Evolutionary conservation across 2,113 vertebrate species (phyloP), one percentile per base, ranked within the genome.

Genomic region (Salvelinus sp.): DNA sequence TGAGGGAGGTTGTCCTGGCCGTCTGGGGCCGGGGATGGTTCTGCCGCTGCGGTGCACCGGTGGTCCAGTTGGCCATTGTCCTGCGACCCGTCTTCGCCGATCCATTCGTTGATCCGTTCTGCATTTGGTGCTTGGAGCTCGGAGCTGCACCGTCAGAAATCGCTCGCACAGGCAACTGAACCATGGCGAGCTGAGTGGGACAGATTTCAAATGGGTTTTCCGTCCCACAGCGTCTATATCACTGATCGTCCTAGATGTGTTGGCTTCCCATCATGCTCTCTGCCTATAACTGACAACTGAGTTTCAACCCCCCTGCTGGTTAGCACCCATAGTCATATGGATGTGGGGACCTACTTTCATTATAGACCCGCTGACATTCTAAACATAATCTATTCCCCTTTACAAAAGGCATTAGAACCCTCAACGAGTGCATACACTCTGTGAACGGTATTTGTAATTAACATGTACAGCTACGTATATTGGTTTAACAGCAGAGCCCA

Each of bases 151-250:
- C 79, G 3, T 89, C 67, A 71, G 83, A 85, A 81, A 91, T 83
- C 69, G 83, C 58, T n/a, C 58, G 83, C 33, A 85, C 86, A 9
- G 81, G 87, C 82, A 93, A 92, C 79, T 93, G 88, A 84, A 93
- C 90, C 91, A 93, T 91, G 83, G 83, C 88, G 90, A 79, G 75
- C 80, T 75, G 79, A 68, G 81, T 47, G 70, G 70, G 75, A 71
- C 79, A 71, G 82, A 83, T 89, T 85, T 83, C 68, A 73, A 66
- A 83, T 10, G 81, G 70, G 16, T 69, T 86, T 81, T 76, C 71
- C 79, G 78, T 87, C 81, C 85, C 74, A 14, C 81, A 85, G 81
- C 14, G 16, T 70, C 66, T 44, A 33, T 44, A 18, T 33, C 66
- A n/a, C 66, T 23, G 79, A 85, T 77, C 85, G 86, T 70, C 82